Evolutionary conservation across 2,888 invertebrate species (phyloP).

Genomic region (Leptinotarsa juncta): DNA sequence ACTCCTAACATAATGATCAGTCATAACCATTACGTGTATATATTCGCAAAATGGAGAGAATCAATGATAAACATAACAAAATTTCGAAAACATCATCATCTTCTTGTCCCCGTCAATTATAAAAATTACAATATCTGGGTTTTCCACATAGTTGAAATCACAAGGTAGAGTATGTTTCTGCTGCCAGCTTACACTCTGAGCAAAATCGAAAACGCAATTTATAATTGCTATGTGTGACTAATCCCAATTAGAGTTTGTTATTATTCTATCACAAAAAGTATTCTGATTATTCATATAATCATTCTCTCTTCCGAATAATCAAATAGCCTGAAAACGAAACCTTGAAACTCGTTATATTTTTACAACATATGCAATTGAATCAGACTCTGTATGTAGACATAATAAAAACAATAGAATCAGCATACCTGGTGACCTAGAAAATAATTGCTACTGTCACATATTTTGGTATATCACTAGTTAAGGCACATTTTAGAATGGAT

Average conservation of each 20-base stretch:
- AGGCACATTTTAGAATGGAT: too few relatives aligned
- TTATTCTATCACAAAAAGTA: too few relatives aligned
- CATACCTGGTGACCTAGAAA: neutral
- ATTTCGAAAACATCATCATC: neutral
- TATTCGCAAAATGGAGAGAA: too few relatives aligned
- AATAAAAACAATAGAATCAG: constrained; percentile 1
- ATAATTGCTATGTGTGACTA: constrained; percentile 3
- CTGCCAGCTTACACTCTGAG: neutral
- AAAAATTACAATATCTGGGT: neutral
- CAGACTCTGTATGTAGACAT: neutral
- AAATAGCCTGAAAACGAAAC: neutral
- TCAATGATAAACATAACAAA: neutral
- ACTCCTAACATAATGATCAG: too few relatives aligned
- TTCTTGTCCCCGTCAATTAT: too few relatives aligned
- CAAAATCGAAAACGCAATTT: neutral
- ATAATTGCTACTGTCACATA: neutral
- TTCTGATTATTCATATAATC: neutral
- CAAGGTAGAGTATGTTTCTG: neutral
- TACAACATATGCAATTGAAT: neutral
- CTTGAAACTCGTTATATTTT: constrained; percentile 11
- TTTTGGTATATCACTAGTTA: neutral
- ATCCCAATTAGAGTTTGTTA: neutral
- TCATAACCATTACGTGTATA: too few relatives aligned
- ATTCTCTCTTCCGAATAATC: neutral
- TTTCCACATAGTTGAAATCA: neutral